phyloP scores from a whole-genome alignment of 2,888 invertebrate genomes.

The Ptychoptera contaminata region DNA sequence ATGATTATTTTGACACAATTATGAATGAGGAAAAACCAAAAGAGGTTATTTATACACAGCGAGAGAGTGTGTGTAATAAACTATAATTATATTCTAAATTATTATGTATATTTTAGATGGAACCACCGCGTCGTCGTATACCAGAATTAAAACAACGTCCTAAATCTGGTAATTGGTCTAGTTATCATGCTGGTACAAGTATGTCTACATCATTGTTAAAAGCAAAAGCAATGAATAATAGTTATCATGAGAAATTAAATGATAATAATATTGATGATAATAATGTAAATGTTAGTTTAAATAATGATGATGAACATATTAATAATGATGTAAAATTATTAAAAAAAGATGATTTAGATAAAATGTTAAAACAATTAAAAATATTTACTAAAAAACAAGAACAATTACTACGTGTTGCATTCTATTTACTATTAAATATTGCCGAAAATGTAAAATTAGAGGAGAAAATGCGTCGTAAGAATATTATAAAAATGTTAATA shows the following conservation, averaged over 20 bases:
- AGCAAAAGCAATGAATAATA: conserved; percentile 45
- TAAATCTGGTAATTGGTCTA: conserved; percentile 56
- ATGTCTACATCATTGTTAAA: conserved; percentile 37
- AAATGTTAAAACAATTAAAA: conserved; percentile 57
- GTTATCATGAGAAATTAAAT: conserved; percentile 46
- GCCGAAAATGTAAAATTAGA: conserved; percentile 91
- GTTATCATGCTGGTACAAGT: conserved; percentile 30
- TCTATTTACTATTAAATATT: conserved; percentile 85
- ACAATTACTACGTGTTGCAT: conserved; percentile 76
- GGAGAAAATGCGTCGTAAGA: conserved; percentile 92
- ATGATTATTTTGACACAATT: conserved; percentile 26
- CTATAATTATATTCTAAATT: not conserved
- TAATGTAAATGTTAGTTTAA: conserved; percentile 16
- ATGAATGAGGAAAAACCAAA: conserved; percentile 32
- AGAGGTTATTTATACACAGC: conserved; percentile 19
- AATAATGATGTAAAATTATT: conserved; percentile 28
- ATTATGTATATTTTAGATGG: conserved; percentile 25
- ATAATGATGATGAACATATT: conserved; percentile 29
- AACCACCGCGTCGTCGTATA: conserved; percentile 51
- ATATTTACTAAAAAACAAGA: conserved; percentile 84
- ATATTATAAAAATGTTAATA: conserved; percentile 72
- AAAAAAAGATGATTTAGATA: conserved; percentile 60
- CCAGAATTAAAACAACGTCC: conserved; percentile 57
- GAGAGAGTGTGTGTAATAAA: not conserved
- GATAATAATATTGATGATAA: not conserved